These are phyloP conservation scores for Pachyuromys duprasi DNA, from an alignment of 2,797 vertebrate species.

Conservation along the genomic window DNA sequence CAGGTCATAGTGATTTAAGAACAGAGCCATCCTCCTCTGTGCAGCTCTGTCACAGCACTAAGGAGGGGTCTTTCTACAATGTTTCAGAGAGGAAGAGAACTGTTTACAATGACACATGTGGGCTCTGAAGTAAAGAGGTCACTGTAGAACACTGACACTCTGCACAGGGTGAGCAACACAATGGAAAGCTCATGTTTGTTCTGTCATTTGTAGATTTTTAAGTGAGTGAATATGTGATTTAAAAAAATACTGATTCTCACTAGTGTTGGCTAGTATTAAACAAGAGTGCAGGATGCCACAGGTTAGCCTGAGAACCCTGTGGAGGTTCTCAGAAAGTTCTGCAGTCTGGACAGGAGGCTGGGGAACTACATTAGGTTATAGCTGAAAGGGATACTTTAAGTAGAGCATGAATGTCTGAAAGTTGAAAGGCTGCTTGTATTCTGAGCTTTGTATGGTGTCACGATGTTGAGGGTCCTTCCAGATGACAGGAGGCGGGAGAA, in stretches of 20 bases:
- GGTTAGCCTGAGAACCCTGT: not conserved
- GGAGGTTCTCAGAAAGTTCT: not conserved
- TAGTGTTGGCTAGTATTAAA: not conserved
- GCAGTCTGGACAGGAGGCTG: not conserved
- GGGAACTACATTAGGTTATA: not conserved
- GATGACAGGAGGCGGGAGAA: not conserved
- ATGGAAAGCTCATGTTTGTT: not conserved
- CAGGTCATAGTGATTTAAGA: not conserved
- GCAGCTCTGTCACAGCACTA: not conserved
- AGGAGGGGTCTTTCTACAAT: not conserved
- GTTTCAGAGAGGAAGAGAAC: not conserved
- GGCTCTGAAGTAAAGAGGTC: not conserved
- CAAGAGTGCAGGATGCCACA: not conserved
- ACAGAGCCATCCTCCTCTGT: not conserved
- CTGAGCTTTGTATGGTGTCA: not conserved
- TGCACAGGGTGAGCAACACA: not conserved
- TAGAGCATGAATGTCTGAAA: not conserved
- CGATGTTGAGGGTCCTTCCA: not conserved
- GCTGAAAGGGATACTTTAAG: not conserved
- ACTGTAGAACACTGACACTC: not conserved
- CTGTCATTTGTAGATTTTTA: slow-evolving; percentile 13
- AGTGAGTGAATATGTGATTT: not conserved
- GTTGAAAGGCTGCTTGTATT: not conserved
- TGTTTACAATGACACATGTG: not conserved
- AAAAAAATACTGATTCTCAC: not conserved